Conservation (phyloP, 2,888 invertebrate genomes). For the Oligia fasciuncula region DNA sequence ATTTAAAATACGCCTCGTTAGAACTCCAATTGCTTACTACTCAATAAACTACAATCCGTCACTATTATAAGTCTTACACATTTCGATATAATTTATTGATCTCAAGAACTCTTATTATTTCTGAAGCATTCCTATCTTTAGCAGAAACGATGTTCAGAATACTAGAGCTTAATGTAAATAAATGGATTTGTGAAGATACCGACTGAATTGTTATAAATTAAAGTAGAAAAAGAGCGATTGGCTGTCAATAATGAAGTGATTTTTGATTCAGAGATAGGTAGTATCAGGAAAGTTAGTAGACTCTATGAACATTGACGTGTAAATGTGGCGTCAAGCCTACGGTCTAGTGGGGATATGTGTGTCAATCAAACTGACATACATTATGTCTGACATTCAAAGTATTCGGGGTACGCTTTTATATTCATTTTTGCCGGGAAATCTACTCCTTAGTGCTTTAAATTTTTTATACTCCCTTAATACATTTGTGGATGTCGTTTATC, state of each 20-base stretch:
- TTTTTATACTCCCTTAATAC: not conserved
- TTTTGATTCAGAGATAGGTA: not conserved
- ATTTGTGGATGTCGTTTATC: not conserved
- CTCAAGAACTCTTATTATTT: conserved; percentile 38
- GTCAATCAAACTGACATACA: conserved; percentile 44
- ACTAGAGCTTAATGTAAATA: conserved; percentile 46
- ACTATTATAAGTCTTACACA: conserved; percentile 22
- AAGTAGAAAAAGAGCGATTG: conserved; percentile 18
- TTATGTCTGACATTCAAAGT: conserved; percentile 10
- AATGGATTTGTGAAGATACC: conserved; percentile 42
- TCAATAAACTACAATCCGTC: conserved; percentile 43
- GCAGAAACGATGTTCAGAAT: conserved; percentile 27
- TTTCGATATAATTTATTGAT: conserved; percentile 23
- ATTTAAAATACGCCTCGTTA: conserved; percentile 24
- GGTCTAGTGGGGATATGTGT: conserved; percentile 25
- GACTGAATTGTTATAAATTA: conserved; percentile 39
- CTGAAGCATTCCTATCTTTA: conserved; percentile 31
- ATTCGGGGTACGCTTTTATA: conserved; percentile 25
- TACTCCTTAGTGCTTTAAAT: not conserved
- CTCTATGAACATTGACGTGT: conserved; percentile 3
- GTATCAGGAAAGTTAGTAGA: not conserved
- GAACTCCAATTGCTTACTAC: conserved; percentile 18
- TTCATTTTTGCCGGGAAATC: not conserved
- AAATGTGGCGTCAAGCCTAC: not conserved
- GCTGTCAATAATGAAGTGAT: conserved; percentile 25